Conservation (phyloP, 2,113 vertebrate genomes). For the Thunnus maccoyii region DNA sequence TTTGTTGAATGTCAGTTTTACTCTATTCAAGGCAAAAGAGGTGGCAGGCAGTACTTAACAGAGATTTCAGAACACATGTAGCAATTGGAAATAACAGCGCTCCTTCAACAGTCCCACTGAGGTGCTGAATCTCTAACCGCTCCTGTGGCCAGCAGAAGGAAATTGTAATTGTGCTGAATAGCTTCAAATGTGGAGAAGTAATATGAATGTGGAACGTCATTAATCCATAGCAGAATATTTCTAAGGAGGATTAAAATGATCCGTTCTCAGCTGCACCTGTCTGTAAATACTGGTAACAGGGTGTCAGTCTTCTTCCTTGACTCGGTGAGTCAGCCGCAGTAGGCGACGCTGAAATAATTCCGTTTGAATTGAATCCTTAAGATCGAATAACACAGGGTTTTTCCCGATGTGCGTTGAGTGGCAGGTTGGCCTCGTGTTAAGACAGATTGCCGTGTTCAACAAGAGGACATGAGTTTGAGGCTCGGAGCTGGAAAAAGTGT, state of each 20-base stretch:
- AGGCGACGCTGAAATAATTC: too few species aligned
- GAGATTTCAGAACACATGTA: conserved; percentile 5
- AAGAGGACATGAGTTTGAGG: background rate
- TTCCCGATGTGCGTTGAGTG: background rate
- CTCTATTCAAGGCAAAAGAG: background rate
- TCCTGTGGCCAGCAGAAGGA: conserved; percentile 9
- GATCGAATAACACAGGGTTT: too few species aligned
- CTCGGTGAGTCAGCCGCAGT: background rate
- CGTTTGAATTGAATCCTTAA: too few species aligned
- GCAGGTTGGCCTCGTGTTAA: background rate
- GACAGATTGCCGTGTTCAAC: background rate
- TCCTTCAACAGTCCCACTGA: conserved; percentile 12
- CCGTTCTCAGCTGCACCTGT: background rate
- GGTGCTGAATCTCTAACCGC: conserved; percentile 17
- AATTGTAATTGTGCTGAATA: conserved; percentile 32
- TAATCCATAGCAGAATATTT: conserved; percentile 23
- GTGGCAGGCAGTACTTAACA: background rate
- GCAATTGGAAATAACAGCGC: conserved; percentile 10
- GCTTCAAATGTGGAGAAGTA: conserved; percentile 17
- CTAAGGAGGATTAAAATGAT: conserved; percentile 33
- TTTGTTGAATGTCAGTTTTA: conserved; percentile 19
- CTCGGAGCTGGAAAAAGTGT: background rate
- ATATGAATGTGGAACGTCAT: conserved; percentile 15
- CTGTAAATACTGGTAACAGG: background rate
- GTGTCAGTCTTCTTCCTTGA: background rate